Percentiles rank a stretch among this genome's conserved stretches.
Conservation (phyloP, 2,113 vertebrate genomes). For the Silurus meridionalis region DNA sequence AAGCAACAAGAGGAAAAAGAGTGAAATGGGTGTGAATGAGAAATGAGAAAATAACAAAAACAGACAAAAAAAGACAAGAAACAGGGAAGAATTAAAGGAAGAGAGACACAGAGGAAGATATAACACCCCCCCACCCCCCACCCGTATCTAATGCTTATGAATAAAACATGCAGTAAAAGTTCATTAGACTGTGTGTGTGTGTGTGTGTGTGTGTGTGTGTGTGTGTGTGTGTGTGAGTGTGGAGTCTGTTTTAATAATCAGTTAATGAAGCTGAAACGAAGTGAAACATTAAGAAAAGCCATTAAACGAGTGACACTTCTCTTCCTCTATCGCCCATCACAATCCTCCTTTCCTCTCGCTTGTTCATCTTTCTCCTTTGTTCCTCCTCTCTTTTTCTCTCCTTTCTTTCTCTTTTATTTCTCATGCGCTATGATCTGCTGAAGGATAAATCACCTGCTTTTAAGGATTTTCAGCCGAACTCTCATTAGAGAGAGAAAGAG, state of each 20-base stretch:
- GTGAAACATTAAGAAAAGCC: constrained; percentile 7
- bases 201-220: not conserved
- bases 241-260: constrained; percentile 19
- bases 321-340: not conserved
- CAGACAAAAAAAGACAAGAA: not conserved
- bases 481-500: not conserved
- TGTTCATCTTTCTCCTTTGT: not conserved
- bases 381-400: not conserved
- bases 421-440: not conserved
- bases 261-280: constrained; percentile 5
- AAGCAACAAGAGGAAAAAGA: not conserved
- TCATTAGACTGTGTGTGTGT: constrained; percentile 5
- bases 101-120: not conserved
- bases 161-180: constrained; percentile 27
- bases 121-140: not conserved
- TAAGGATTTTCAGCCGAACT: not conserved
- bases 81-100: not conserved
- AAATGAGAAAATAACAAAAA: not conserved
- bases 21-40: not conserved
- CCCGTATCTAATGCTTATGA: not conserved
- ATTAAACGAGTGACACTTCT: not conserved
- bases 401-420: not conserved
- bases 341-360: not conserved
- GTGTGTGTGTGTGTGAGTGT: not conserved
- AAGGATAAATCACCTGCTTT: constrained; percentile 11